Conservation (phyloP, 1,140 invertebrate genomes). For the Brachionus koreanus region DNA sequence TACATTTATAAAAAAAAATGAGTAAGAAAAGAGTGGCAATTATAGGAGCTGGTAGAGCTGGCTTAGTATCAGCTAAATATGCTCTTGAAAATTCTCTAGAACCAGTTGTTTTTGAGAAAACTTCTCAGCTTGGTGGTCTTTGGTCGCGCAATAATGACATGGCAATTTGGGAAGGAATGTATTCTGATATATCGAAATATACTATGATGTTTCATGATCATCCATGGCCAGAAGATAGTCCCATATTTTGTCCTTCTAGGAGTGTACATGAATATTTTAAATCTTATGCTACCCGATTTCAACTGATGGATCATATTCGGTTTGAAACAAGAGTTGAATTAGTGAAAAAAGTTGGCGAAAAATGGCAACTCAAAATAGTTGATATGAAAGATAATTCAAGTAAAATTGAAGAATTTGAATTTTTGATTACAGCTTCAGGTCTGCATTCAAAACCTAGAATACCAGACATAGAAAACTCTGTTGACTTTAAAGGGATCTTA, state of each 20-base stretch:
- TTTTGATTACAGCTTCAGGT: not conserved
- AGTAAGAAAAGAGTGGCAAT: not conserved
- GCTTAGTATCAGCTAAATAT: not conserved
- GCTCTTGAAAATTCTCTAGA: not conserved
- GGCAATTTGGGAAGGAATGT: not conserved
- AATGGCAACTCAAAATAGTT: not conserved
- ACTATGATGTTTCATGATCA: slow-evolving; percentile 80
- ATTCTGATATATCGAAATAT: slow-evolving; percentile 83
- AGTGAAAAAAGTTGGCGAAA: not conserved
- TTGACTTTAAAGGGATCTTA: not conserved
- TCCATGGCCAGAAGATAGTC: slow-evolving; percentile 63
- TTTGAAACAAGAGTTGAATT: not conserved
- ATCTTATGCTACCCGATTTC: slow-evolving; percentile 63
- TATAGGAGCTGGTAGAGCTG: slow-evolving; percentile 22
- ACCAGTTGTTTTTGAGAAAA: slow-evolving; percentile 12
- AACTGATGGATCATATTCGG: not conserved
- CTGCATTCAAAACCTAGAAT: not conserved
- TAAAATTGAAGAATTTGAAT: not conserved
- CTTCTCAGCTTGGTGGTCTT: not conserved
- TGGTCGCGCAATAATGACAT: not conserved
- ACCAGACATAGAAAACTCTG: not conserved
- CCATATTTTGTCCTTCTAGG: slow-evolving; percentile 73
- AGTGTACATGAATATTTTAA: slow-evolving; percentile 77
- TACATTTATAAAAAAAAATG: too few species aligned
- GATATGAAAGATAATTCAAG: not conserved